A percentile compares a stretch with the other conserved stretches of the same genome.
These are phyloP conservation scores for Furcifer pardalis DNA, from an alignment of 2,797 vertebrate genomes.

Conservation along the genomic window DNA sequence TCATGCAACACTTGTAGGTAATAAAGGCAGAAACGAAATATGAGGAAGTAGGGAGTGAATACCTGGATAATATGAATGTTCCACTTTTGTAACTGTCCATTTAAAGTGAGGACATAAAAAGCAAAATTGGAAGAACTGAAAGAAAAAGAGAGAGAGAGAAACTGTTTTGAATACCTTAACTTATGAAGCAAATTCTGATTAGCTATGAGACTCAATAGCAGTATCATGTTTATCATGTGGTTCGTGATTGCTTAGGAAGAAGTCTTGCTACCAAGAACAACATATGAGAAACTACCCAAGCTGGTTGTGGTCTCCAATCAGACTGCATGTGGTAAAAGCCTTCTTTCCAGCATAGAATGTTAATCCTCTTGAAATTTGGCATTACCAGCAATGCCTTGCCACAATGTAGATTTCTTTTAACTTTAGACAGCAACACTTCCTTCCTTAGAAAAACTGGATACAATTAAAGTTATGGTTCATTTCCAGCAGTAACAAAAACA, in stretches of 20 bases:
- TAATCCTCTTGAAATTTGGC: not conserved
- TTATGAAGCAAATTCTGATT: not conserved
- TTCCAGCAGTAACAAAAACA: not conserved
- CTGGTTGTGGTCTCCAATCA: too few relatives aligned
- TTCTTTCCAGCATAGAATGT: not conserved
- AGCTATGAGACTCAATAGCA: not conserved
- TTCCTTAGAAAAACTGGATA: not conserved
- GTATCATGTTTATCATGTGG: too few relatives aligned
- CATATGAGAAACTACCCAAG: too few relatives aligned
- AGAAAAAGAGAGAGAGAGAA: too few relatives aligned
- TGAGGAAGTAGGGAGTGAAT: too few relatives aligned
- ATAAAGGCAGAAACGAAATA: not conserved
- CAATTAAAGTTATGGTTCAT: not conserved
- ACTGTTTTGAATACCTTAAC: not conserved
- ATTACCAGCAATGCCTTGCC: not conserved
- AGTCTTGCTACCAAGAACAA: too few relatives aligned
- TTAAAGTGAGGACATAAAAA: too few relatives aligned
- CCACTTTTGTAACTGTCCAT: too few relatives aligned
- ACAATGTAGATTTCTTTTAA: not conserved
- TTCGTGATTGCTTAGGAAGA: not conserved
- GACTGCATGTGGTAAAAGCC: too few relatives aligned
- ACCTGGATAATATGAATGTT: not conserved
- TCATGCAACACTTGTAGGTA: too few relatives aligned
- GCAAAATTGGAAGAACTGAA: too few relatives aligned
- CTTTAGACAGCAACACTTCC: not conserved